Percentiles rank a stretch among this genome's conserved stretches.
phyloP scores from a whole-genome alignment of 1,140 invertebrate species.

The Idris sp. region DNA sequence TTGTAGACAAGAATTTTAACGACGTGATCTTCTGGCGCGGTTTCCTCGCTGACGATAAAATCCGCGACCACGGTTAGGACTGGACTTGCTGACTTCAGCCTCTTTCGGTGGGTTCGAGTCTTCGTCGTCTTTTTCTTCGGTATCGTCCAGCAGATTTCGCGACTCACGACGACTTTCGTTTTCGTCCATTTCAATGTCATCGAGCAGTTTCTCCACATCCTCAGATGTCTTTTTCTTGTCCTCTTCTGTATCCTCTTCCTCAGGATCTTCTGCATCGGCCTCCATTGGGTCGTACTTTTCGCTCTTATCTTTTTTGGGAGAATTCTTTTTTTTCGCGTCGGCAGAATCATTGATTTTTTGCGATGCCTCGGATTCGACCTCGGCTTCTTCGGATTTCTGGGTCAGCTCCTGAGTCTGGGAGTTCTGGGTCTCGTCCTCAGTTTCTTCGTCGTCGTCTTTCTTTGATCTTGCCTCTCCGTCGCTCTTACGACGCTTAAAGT shows the following conservation, averaged over 20 bases:
- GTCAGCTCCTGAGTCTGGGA: slow-evolving; percentile 11
- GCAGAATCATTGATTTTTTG: slow-evolving; percentile 12
- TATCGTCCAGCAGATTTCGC: slow-evolving; percentile 68
- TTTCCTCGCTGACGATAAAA: slow-evolving; percentile 68
- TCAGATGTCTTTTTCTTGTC: slow-evolving; percentile 55
- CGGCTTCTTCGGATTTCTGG: too few species aligned
- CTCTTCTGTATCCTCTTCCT: slow-evolving; percentile 54
- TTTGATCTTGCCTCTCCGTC: slow-evolving; percentile 49
- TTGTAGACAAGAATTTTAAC: slow-evolving; percentile 61
- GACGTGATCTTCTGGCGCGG: slow-evolving; percentile 72
- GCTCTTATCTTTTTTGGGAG: slow-evolving; percentile 50
- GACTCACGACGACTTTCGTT: slow-evolving; percentile 70
- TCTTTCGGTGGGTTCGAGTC: slow-evolving; percentile 38
- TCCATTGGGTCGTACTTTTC: slow-evolving; percentile 74
- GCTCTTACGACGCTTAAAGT: slow-evolving; percentile 67
- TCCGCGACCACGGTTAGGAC: slow-evolving; percentile 37
- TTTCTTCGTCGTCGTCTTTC: slow-evolving; percentile 43
- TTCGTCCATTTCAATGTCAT: slow-evolving; percentile 65
- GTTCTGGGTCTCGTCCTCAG: slow-evolving; percentile 41
- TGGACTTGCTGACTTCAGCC: slow-evolving; percentile 18
- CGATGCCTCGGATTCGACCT: too few species aligned
- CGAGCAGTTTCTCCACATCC: slow-evolving; percentile 66
- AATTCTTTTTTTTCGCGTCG: slow-evolving; percentile 58
- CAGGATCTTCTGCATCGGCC: slow-evolving; percentile 68
- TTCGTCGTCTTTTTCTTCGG: slow-evolving; percentile 62